Evolutionary conservation across 2,888 invertebrate species (phyloP), one percentile per base, ranked within the genome.

Genomic region (Calameuta filiformis): DNA sequence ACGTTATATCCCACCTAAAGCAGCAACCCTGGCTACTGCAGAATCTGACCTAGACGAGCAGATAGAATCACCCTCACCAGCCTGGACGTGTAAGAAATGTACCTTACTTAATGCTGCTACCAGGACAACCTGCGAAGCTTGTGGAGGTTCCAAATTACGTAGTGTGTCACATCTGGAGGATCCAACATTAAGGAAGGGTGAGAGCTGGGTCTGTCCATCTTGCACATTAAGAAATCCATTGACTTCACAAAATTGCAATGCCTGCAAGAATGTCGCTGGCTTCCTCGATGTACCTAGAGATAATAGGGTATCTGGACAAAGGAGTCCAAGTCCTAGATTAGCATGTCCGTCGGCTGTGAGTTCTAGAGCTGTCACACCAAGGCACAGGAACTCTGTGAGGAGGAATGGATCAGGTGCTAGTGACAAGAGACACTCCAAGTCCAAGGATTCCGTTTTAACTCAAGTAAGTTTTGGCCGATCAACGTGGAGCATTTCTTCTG

Each of bases 11-110:
- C 92, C 92, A 15, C 90, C 91, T 3, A 92, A 91, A 84, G 86
- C 89, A 31, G 90, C 89, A 0, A 91, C 91, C 1, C 81, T 91
- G 73, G 90, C 91, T 0, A 90, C 89, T 0, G 90, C 90, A 1
- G 91, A 91, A 73, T 90, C 90, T 6, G 91, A 91, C 81, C 89
- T 96, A 78, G 95, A 96, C 75, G 96, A 96, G 84, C 95, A 95
- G 84, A 92, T 95, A 3, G 90, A 90, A 37, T 33, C 84, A 34
- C 83, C 86, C 1, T 84, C 83, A 34, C 86, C 89, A 0, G 86
- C 84, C 3, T 98, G 98, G 98, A 94, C 96, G 23, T 98, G 98
- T 90, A 94, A 94, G 82, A 96, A 97, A 85, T 98, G 98, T 90
- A 98, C 98, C 2, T 92, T 98, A 79, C 94, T 97, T 35, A 98